These are phyloP conservation scores for Ceuthmochares aereus DNA, from an alignment of 2,113 vertebrate genomes.

Conservation along the genomic window DNA sequence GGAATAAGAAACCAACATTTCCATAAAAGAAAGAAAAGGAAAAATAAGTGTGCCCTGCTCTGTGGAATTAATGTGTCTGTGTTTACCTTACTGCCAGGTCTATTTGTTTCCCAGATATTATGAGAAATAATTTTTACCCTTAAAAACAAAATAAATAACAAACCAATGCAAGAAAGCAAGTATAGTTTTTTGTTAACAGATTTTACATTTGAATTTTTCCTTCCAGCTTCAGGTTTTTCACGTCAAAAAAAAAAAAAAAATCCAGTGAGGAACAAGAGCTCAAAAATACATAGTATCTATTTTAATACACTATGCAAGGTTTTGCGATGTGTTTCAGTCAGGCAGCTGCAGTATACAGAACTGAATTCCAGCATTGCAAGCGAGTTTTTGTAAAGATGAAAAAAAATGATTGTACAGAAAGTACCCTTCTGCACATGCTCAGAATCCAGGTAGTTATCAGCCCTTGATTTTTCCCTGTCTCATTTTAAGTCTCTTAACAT, in stretches of 20 bases:
- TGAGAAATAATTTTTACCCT: not conserved
- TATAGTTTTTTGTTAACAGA: not conserved
- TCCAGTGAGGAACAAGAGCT: not conserved
- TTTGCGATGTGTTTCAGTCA: not conserved
- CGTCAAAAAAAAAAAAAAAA: not conserved
- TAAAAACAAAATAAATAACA: not conserved
- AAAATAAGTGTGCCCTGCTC: fast-evolving
- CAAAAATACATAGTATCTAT: not conserved
- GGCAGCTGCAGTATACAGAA: not conserved
- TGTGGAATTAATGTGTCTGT: not conserved
- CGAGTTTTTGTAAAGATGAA: not conserved
- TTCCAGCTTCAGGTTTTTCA: not conserved
- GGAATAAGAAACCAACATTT: not conserved
- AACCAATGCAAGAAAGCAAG: fast-evolving
- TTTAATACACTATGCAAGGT: not conserved
- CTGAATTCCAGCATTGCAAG: not conserved
- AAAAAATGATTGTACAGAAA: not conserved
- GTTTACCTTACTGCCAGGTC: not conserved
- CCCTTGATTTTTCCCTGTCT: not conserved
- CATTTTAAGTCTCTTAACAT: not conserved
- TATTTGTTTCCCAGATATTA: not conserved
- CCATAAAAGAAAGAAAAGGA: not conserved
- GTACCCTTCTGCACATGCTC: not conserved
- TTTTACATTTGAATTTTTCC: not conserved
- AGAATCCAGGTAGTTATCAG: not conserved